A percentile compares a stretch with the other conserved stretches of the same genome.
Evolutionary conservation across 1,140 invertebrate species (phyloP).

Genomic region (Drosophila arizonae): DNA sequence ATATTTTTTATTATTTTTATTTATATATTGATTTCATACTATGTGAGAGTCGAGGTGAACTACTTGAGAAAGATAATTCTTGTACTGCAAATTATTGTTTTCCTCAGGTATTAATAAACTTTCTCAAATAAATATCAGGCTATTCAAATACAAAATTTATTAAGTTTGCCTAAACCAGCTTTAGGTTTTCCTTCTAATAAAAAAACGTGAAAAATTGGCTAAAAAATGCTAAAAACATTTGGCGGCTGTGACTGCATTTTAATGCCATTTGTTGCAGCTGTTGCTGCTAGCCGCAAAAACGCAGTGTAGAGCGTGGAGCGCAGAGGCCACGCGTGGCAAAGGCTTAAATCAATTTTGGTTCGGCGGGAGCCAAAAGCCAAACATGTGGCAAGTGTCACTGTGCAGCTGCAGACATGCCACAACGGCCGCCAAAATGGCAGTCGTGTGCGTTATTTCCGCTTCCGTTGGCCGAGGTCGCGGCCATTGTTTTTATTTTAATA

Average conservation of each 20-base stretch:
- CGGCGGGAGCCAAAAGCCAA: conserved; percentile 31
- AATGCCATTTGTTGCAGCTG: conserved; percentile 73
- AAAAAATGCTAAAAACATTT: conserved; percentile 47
- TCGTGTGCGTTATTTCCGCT: conserved; percentile 48
- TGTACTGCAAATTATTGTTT: too few species aligned
- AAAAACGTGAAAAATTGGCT: conserved; percentile 16
- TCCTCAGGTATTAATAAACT: too few species aligned
- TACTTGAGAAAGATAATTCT: too few species aligned
- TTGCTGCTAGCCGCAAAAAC: conserved; percentile 50
- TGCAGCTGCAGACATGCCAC: conserved; percentile 34
- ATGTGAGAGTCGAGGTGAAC: too few species aligned
- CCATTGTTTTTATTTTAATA: conserved; percentile 47
- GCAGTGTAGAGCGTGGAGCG: conserved; percentile 12
- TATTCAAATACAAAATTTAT: neutral
- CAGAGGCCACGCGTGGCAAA: conserved; percentile 27
- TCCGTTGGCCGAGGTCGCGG: conserved; percentile 22
- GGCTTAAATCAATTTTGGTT: conserved; percentile 51
- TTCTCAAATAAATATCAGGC: too few species aligned
- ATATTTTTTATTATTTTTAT: too few species aligned
- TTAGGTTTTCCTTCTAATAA: neutral
- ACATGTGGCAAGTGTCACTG: conserved; percentile 45
- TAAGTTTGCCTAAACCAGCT: neutral
- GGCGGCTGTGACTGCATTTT: conserved; percentile 47
- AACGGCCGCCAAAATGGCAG: conserved; percentile 30
- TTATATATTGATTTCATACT: too few species aligned